phyloP scores from a whole-genome alignment of 2,888 invertebrate species.

The Geophilus truncorum region DNA sequence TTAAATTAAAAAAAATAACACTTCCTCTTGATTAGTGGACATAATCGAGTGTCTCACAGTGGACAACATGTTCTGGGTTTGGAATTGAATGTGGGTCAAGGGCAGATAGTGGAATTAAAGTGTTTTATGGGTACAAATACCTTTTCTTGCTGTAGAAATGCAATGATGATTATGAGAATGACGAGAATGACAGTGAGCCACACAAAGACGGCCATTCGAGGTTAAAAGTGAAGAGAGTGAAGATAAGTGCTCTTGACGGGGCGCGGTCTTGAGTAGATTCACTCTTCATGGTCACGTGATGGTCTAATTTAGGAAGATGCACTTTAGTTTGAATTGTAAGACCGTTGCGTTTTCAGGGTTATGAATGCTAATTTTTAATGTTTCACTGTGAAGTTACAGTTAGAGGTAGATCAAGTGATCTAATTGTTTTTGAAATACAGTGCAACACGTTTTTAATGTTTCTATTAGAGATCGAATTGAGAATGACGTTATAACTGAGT shows the following conservation, averaged over 20 bases:
- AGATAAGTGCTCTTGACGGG: not conserved
- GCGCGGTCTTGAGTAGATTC: not conserved
- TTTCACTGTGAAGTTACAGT: too few species aligned
- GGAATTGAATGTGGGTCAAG: not conserved
- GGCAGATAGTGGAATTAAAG: not conserved
- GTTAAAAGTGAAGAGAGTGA: not conserved
- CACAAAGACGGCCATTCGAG: not conserved
- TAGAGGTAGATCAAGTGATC: too few species aligned
- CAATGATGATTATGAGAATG: not conserved
- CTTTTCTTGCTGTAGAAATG: not conserved
- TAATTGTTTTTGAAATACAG: too few species aligned
- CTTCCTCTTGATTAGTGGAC: not conserved
- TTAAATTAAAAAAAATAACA: not conserved
- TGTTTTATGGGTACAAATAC: not conserved
- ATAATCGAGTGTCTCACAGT: not conserved
- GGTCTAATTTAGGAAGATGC: not conserved
- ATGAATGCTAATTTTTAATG: too few species aligned
- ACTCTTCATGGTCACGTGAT: not conserved
- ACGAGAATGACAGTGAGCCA: not conserved
- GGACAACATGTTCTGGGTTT: not conserved
- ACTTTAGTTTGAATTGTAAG: not conserved
- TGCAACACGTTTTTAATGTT: too few species aligned
- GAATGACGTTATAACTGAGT: too few species aligned
- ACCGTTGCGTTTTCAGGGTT: too few species aligned
- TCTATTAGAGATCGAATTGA: too few species aligned